Evolutionary conservation across 2,888 invertebrate species (phyloP).

Genomic region (Hartigia nigra): DNA sequence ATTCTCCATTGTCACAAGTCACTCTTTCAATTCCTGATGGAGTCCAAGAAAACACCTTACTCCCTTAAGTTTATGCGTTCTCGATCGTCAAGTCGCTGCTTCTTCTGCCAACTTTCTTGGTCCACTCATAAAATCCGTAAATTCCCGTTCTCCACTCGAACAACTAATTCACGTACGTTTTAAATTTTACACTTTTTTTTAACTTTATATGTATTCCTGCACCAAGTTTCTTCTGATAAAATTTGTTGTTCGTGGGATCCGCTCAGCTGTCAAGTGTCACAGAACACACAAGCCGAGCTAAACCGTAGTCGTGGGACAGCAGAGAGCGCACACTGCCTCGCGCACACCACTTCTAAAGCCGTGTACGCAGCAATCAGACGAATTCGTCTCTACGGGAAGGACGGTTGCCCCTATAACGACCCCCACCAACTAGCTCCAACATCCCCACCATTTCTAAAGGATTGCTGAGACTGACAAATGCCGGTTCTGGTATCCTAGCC

Average conservation of each 20-base stretch:
- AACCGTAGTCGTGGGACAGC: background rate
- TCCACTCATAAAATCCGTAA: background rate
- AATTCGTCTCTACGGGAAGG: background rate
- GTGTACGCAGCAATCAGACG: background rate
- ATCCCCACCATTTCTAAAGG: background rate
- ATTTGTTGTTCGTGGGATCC: background rate
- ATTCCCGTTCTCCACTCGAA: background rate
- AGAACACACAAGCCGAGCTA: conserved; percentile 1
- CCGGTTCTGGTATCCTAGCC: background rate
- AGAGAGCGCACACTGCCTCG: background rate
- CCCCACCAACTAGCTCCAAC: background rate
- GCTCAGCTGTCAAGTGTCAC: conserved; percentile 42
- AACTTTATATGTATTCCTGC: background rate
- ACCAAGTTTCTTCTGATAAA: background rate
- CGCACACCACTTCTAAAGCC: background rate
- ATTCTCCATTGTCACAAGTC: background rate
- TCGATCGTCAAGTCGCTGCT: conserved; percentile 42
- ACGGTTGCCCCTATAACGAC: background rate
- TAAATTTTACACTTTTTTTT: background rate
- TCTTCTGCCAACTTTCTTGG: conserved; percentile 18
- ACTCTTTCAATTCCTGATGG: background rate
- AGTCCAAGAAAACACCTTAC: background rate
- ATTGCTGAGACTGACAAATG: background rate
- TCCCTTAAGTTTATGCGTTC: conserved; percentile 43
- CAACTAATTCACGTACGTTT: background rate